These are phyloP conservation scores for Brassicogethes aeneus DNA, from an alignment of 2,888 invertebrate genomes.

Conservation along the genomic window DNA sequence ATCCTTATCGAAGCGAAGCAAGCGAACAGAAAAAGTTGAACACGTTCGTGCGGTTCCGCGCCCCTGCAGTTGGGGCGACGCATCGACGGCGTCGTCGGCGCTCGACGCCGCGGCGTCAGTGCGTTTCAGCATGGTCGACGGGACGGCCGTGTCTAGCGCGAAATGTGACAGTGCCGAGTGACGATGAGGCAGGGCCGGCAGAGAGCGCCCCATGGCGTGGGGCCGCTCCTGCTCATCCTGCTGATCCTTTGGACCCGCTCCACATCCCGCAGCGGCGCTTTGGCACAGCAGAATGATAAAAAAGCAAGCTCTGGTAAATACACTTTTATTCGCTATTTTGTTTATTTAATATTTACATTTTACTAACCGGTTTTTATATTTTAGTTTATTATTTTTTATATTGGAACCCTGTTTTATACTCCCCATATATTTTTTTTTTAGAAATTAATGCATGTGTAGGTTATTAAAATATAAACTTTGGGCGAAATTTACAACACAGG, in stretches of 20 bases:
- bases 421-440: too few relatives aligned
- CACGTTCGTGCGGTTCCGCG: conserved; percentile 13
- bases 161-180: conserved; percentile 32
- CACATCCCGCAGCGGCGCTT: conserved; percentile 23
- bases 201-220: conserved; percentile 28
- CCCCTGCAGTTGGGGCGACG: conserved; percentile 17
- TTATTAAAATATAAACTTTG: too few relatives aligned
- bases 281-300: conserved; percentile 2
- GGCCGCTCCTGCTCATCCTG: conserved; percentile 31
- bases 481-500: too few relatives aligned
- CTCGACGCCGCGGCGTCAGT: conserved; percentile 18
- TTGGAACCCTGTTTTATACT: too few relatives aligned
- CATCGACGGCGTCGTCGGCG: conserved; percentile 11
- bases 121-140: conserved; percentile 27
- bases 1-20: too few relatives aligned
- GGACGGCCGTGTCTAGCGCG: conserved; percentile 13
- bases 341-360: too few relatives aligned
- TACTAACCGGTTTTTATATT: too few relatives aligned
- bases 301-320: conserved; percentile 24
- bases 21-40: neutral
- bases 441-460: too few relatives aligned
- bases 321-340: too few relatives aligned
- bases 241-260: conserved; percentile 24
- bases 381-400: too few relatives aligned
- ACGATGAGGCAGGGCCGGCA: conserved; percentile 34